Base-by-base conservation (phyloP, 2,113 vertebrate species). In the Aphyosemion australe region DNA sequence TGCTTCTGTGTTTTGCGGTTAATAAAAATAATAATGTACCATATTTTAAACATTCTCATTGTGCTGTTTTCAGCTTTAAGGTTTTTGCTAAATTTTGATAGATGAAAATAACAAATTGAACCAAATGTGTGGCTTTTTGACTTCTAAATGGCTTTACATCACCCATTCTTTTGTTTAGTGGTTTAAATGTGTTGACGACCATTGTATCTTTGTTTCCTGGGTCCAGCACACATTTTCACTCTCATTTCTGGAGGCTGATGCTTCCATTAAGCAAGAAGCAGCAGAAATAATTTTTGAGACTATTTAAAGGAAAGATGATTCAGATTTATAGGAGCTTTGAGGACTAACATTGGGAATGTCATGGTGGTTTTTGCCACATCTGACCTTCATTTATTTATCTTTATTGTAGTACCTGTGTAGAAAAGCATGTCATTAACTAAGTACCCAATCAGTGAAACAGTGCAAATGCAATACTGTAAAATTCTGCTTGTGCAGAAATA, bases 171-270 rank as follows among this genome's bases (percentile, higher is more conserved):
- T 8, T 65, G 55, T 79, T 18, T 11, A 65, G 61, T 63, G 50
- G 31, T 75, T 83, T 79, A 8, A 71, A 83, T 74, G 84, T 82
- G 67, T 83, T 74, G 46, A 50, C 49, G 62, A 80, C 64, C 71
- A 78, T 78, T 79, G 76, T 71, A 69, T 74, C 72, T 63, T 34
- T 84, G 80, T 85, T 87, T 83, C 76, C 73, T 57, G 67, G 74
- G 55, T 68, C 47, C 72, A 46, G 62, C 77, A 68, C 79, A 77
- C 26, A 26, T 26, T 26, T 26, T 26, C 26, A 26, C 26, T 26
- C 26, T 26, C 26, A 26, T 2, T 26, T 26, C 26, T 26, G 26
- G 26, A 26, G 26, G 26, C 26, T 26, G 26, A 26, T 26, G 26
- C 26, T 76, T 58, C 64, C 76, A 59, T 63, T 61, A 77, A 72